These are phyloP conservation scores for Cyclargus thomasi DNA, from an alignment of 1,140 invertebrate species.

Conservation along the genomic window DNA sequence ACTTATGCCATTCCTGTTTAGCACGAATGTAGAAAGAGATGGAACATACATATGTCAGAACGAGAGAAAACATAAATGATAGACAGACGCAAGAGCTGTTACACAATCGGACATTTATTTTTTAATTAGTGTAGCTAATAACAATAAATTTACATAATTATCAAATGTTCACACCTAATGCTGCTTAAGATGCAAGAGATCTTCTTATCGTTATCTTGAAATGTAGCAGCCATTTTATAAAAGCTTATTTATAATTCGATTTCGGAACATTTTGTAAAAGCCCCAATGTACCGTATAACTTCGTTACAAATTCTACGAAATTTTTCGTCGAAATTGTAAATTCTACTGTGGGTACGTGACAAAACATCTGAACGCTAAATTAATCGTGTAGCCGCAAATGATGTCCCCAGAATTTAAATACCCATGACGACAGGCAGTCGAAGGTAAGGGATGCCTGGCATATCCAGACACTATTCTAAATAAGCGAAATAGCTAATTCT, in stretches of 20 bases:
- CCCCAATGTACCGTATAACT: background rate
- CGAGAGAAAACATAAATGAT: background rate
- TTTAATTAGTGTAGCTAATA: constrained; percentile 18
- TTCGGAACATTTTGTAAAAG: background rate
- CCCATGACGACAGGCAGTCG: constrained; percentile 30
- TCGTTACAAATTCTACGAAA: constrained; percentile 6
- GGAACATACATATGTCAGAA: background rate
- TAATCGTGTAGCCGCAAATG: constrained; percentile 41
- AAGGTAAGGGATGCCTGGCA: background rate
- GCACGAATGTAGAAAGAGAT: background rate
- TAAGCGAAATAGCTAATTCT: background rate
- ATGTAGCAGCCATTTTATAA: constrained; percentile 9
- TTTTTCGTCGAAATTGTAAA: constrained; percentile 23
- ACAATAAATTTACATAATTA: constrained; percentile 23
- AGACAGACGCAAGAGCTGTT: constrained; percentile 6
- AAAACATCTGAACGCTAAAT: constrained; percentile 50
- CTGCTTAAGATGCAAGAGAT: background rate
- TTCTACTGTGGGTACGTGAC: constrained; percentile 41
- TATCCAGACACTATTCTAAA: background rate
- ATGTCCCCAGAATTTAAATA: constrained; percentile 39
- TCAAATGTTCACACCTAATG: constrained; percentile 17
- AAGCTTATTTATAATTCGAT: background rate
- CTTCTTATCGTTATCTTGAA: background rate
- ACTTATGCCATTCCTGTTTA: background rate
- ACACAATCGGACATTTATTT: constrained; percentile 15